phyloP scores from a whole-genome alignment of 2,797 vertebrate genomes.

The Melanotaenia trifasciata region DNA sequence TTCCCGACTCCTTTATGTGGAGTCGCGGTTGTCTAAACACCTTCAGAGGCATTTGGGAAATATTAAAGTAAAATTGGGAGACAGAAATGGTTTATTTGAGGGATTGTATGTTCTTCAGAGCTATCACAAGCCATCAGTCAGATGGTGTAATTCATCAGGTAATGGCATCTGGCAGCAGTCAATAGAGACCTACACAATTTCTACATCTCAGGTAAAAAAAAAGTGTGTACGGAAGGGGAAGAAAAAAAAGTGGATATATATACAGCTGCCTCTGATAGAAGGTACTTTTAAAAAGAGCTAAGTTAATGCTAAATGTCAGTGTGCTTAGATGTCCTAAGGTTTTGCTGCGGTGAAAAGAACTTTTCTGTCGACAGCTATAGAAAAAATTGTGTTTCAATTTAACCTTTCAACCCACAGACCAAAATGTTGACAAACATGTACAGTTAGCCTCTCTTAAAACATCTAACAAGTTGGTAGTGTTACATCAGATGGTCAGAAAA shows the following conservation, averaged over 20 bases:
- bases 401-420: constrained; percentile 20
- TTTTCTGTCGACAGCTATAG: constrained; percentile 5
- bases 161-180: constrained; percentile 70
- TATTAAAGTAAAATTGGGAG: constrained; percentile 75
- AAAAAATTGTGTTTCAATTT: constrained; percentile 23
- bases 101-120: constrained; percentile 66
- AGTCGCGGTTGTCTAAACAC: constrained; percentile 36
- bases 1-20: constrained; percentile 42
- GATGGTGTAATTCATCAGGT: constrained; percentile 61
- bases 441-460: background rate
- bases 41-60: constrained; percentile 60
- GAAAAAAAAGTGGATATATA: constrained; percentile 36
- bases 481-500: constrained; percentile 3
- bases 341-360: constrained; percentile 22
- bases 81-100: constrained; percentile 77
- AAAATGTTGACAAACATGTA: background rate
- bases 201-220: constrained; percentile 44
- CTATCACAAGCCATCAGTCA: constrained; percentile 77
- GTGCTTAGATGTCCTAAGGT: constrained; percentile 29
- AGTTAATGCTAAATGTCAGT: constrained; percentile 39
- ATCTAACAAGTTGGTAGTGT: background rate
- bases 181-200: constrained; percentile 49
- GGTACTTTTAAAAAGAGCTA: constrained; percentile 47
- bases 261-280: constrained; percentile 34
- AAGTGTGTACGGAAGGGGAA: constrained; percentile 2